Conservation (phyloP, 2,113 vertebrate genomes). For the Serinus canaria region DNA sequence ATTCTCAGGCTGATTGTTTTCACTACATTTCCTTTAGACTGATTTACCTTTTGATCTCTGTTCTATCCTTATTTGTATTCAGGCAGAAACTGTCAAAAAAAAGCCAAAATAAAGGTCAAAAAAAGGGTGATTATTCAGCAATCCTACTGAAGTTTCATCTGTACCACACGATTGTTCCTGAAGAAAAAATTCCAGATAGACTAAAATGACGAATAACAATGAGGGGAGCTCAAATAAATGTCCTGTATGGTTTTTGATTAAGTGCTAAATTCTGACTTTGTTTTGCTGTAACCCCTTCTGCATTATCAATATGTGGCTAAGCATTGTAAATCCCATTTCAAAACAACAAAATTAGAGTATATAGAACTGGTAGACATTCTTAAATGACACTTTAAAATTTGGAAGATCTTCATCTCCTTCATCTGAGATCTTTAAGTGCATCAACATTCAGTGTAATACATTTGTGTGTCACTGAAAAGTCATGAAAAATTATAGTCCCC, state of each 20-base stretch:
- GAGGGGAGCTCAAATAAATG: background rate
- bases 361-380: background rate
- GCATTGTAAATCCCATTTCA: background rate
- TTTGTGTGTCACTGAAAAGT: background rate
- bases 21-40: background rate
- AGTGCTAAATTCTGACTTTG: background rate
- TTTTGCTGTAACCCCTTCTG: background rate
- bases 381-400: background rate
- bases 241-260: background rate
- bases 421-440: background rate
- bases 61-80: background rate
- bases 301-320: background rate
- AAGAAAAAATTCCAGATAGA: background rate
- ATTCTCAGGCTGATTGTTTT: background rate
- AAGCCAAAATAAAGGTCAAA: accelerated
- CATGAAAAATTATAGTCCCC: background rate
- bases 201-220: background rate
- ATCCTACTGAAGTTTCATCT: background rate
- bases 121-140: background rate
- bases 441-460: background rate
- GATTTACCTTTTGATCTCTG: background rate
- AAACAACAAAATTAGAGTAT: background rate
- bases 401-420: background rate
- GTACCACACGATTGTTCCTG: background rate
- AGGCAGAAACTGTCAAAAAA: background rate